Base-by-base conservation (phyloP, 2,113 vertebrate species). In the Leptobrachium leishanense region DNA sequence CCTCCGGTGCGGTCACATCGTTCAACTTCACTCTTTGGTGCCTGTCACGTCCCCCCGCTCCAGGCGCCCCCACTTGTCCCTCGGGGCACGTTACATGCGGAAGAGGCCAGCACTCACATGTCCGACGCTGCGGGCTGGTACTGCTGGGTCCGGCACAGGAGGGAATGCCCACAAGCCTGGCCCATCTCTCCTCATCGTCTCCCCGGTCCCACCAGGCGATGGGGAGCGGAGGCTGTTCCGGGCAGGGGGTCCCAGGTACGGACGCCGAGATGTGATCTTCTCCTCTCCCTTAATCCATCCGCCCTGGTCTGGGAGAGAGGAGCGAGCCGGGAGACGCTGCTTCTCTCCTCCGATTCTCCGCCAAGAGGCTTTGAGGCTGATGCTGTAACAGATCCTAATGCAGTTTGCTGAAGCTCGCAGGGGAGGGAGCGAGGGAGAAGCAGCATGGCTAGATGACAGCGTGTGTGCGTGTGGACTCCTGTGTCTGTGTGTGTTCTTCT, bases 131-230 rank as follows among this genome's bases (percentile, higher is more conserved):
- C 90, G 54, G 95, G 93, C 82, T 92, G 93, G 87, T 92, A 91
- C 83, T 93, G 94, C 65, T 98, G 95, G 91, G 94, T 98, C 90
- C 97, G 94, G 91, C 97, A 98, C 84, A 98, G 96, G 88, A 98
- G 95, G 90, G 97, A 96, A 94, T 98, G 97, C 91, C 97, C 96
- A 86, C 97, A 98, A 84, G 96, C 95, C 89, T 98, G 97, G 91
- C 97, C 97, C 97, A 98, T 98, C 88, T 84, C 94, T 95, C 94
- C 90, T 95, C 91, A 91, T 94, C 89, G 88, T 93, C 70, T 85
- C 84, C 69, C 88, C 84, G 86, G 83, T 85, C 66, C 77, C 41
- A 77, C 79, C 82, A 77, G 79, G 73, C 69, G 40, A 8, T 40
- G 3, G 12, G 79, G 41, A 20, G 53, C 67, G 12, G 42, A 43